Base-by-base conservation (phyloP, 2,888 invertebrate species). In the Drosophila greeni region DNA sequence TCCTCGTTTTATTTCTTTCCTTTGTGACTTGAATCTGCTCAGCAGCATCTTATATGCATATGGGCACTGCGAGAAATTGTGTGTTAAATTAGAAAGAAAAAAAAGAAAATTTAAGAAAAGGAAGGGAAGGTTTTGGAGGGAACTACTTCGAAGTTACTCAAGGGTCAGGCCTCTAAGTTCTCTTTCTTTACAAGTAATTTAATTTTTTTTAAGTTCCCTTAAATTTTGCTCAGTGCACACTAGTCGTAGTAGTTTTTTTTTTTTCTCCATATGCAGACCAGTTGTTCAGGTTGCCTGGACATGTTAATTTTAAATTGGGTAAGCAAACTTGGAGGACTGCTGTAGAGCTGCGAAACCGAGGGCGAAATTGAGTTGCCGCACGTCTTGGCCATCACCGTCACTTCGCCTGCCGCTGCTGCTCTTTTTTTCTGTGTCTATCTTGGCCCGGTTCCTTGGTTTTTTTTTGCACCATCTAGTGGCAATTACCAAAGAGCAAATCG, bases 221-320 rank as follows among this genome's bases (percentile, higher is more conserved):
- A 9, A 29, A 3, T 29, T 29, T 2, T 12, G 9, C 6, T 23
- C 16, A 49, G 31, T 36, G 29, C 9, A 12, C 12, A 6, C n/a
- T 42, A 8, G 18, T 45, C 20, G 29, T 47, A 20, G 5, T 11
- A 8, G 4, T 8, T 24, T 24, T 2, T 40, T 40, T 20, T 62
- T 36, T 52, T 51, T 39, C 47, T 58, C 45, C 66, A 66, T 66
- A 65, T 55, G 65, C 43, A 48, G 65, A 56, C 56, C 65, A 64
- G 65, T 65, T 64, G 66, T 59, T 67, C 56, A 59, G 51, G 69
- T 47, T 69, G 54, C 61, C 72, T 70, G 82, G 71, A 83, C 82
- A 85, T 75, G 79, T 82, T 83, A 83, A 83, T 83, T 84, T 83
- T 81, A 84, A 81, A 81, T 81, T 84, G 84, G 66, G 60, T 67